Evolutionary conservation across 2,113 vertebrate genomes (phyloP), one percentile per base, ranked within the genome.

Genomic region (Cichladusa arquata): DNA sequence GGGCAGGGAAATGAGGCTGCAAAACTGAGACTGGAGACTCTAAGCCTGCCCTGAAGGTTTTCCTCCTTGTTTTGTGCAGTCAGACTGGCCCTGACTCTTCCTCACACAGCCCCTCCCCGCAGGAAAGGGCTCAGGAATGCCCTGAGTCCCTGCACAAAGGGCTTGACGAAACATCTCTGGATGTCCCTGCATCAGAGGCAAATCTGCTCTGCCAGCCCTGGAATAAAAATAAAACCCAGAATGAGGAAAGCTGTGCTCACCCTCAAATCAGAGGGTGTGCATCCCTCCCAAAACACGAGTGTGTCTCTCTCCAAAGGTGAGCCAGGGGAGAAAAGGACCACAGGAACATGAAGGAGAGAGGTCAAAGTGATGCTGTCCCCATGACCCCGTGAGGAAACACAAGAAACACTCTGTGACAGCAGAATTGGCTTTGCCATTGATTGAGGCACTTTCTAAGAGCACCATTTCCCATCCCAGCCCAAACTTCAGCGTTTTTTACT

Each of bases 81-180:
- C 64, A 74, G 18, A 10, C 16, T 45, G 33, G 7, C 7, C 42
- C 38, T 84, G 88, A 51, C 11, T 58, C 73, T 44, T 87, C 77
- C 44, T 78, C 5, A 2, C 6, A 0, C 1, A 1, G 25, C 1
- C 16, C 9, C 9, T 76, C 61, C 34, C 28, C 65, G 24, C 24
- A 53, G n/a, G 9, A 28, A 72, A 60, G 15, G 48, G 6, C 19
- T 62, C 60, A 50, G 38, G 33, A 28, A 17, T 54, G 4, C 13
- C 12, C n/a, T 26, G 14, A 5, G 34, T 22, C 42, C 25, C 5
- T 66, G 50, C 36, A 72, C 50, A 72, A 72, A 72, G 40, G 15
- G 2, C 9, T 50, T 11, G 58, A 23, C 31, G 48, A 14, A 29
- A 79, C 47, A 44, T 44, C 60, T 65, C 38, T 29, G 60, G 12